Conservation (phyloP, 1,140 invertebrate species). For the Macrocentrus cingulum region DNA sequence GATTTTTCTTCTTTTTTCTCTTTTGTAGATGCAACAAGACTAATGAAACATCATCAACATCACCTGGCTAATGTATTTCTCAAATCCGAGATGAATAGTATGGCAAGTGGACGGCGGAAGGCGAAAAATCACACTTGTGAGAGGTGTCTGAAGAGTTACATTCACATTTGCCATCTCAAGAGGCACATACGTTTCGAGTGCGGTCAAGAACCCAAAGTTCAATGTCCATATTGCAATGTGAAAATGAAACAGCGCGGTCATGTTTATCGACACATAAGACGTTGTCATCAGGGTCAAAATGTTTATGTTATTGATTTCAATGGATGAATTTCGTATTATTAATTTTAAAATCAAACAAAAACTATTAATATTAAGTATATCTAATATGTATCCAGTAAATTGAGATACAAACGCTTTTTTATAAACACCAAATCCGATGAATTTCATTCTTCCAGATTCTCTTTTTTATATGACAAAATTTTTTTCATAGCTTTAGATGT, state of each 20-base stretch:
- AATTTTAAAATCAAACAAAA: too few species aligned
- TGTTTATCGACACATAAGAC: slow-evolving; percentile 67
- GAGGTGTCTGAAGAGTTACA: slow-evolving; percentile 47
- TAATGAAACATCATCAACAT: too few species aligned
- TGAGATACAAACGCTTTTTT: too few species aligned
- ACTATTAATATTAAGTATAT: too few species aligned
- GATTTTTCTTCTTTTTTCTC: too few species aligned
- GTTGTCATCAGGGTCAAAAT: slow-evolving; percentile 36
- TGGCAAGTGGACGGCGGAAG: background rate
- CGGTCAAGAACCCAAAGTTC: slow-evolving; percentile 42
- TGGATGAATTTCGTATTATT: too few species aligned
- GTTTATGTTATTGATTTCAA: slow-evolving; percentile 44
- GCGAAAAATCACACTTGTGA: background rate
- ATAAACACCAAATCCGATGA: too few species aligned
- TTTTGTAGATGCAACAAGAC: too few species aligned
- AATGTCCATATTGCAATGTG: slow-evolving; percentile 37
- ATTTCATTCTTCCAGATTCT: too few species aligned
- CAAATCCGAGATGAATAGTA: too few species aligned
- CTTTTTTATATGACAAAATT: background rate
- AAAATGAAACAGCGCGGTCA: slow-evolving; percentile 59
- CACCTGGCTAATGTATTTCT: too few species aligned
- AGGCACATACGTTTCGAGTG: slow-evolving; percentile 49
- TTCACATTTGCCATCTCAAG: slow-evolving; percentile 47
- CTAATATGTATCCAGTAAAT: slow-evolving; percentile 6
- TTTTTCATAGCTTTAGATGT: background rate